Evolutionary conservation across 2,797 vertebrate species (phyloP).

Genomic region (Pseudochaenichthys georgianus): DNA sequence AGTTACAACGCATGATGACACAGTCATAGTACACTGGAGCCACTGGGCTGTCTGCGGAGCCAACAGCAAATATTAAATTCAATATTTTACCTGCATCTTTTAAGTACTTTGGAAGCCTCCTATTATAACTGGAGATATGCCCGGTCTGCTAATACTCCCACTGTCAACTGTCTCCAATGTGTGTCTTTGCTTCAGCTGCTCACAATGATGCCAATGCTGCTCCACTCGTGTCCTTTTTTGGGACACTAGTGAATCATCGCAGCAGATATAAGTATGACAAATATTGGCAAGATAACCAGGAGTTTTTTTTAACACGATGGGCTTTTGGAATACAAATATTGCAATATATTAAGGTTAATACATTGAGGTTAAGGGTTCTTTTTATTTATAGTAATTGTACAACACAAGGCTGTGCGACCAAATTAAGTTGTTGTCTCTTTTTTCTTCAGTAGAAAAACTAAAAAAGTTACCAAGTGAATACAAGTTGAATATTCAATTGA

Average conservation of each 20-base stretch:
- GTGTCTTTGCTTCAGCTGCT: conserved; percentile 21
- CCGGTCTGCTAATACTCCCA: conserved; percentile 16
- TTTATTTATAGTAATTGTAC: no score
- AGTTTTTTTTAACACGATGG: neutral
- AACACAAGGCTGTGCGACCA: no score
- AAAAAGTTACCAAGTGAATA: no score
- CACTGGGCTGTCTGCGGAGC: conserved; percentile 11
- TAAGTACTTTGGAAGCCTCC: conserved; percentile 37
- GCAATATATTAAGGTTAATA: neutral
- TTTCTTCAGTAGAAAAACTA: no score
- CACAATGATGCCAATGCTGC: neutral
- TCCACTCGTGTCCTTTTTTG: neutral
- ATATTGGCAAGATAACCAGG: neutral
- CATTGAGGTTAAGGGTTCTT: no score
- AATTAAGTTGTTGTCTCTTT: no score
- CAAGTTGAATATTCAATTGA: neutral
- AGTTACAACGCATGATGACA: conserved; percentile 47
- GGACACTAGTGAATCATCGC: conserved; percentile 7
- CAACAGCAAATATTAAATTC: conserved; percentile 20
- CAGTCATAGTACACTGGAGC: conserved; percentile 38
- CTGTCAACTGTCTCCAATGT: conserved; percentile 23
- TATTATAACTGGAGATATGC: conserved; percentile 44
- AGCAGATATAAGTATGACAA: neutral
- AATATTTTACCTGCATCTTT: conserved; percentile 46
- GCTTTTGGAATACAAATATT: neutral